Evolutionary conservation across 2,888 invertebrate genomes (phyloP).

Genomic region (Drosophila colorata): DNA sequence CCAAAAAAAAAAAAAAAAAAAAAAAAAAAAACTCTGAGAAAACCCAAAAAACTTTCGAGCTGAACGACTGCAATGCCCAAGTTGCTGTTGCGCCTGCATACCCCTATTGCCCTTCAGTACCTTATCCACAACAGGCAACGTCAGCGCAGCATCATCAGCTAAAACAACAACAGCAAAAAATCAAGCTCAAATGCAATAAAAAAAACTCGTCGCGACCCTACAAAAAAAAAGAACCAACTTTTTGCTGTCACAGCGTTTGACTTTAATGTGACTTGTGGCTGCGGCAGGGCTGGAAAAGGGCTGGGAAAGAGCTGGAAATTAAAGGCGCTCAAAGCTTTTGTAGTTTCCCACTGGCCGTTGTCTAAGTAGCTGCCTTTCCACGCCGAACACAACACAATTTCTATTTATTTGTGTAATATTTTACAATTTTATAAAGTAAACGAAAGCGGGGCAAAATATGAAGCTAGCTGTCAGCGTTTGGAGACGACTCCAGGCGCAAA

Average conservation of each 20-base stretch:
- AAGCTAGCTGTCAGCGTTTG: constrained; percentile 45
- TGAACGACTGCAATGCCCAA: constrained; percentile 54
- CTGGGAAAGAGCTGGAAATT: constrained; percentile 40
- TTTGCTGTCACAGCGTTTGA: constrained; percentile 67
- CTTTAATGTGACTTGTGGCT: constrained; percentile 70
- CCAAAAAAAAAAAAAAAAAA: constrained; percentile 24
- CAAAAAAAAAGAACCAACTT: constrained; percentile 17
- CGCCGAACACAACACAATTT: constrained; percentile 41
- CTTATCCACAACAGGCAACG: neutral
- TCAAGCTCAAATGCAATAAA: constrained; percentile 36
- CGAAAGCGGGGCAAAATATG: constrained; percentile 56
- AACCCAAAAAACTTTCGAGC: constrained; percentile 42
- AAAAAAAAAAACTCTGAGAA: constrained; percentile 21
- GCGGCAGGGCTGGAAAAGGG: neutral
- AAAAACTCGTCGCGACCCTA: constrained; percentile 25
- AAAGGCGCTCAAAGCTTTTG: constrained; percentile 58
- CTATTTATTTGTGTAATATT: constrained; percentile 78
- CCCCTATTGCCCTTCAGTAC: neutral
- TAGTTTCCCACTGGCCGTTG: constrained; percentile 33
- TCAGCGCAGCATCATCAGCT: constrained; percentile 52
- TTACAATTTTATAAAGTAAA: constrained; percentile 79
- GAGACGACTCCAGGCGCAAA: constrained; percentile 63
- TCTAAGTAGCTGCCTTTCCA: constrained; percentile 65
- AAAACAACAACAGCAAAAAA: constrained; percentile 28
- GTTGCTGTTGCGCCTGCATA: constrained; percentile 7